phyloP scores from a whole-genome alignment of 2,113 vertebrate genomes.

The Osmerus eperlanus region DNA sequence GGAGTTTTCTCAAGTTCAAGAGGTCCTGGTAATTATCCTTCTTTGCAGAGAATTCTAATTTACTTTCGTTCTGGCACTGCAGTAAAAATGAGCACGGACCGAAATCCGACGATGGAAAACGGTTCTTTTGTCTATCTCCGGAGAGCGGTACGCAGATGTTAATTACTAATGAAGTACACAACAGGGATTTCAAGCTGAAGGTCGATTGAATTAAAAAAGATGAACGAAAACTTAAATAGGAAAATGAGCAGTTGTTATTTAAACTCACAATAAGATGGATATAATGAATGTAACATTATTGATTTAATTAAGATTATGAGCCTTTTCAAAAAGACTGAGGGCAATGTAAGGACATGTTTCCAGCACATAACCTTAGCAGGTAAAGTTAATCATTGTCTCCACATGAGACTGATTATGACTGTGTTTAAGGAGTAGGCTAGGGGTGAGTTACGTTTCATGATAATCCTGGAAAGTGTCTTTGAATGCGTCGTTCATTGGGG shows the following conservation, averaged over 20 bases:
- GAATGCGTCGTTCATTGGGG: no score
- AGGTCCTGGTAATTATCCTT: constrained; percentile 47
- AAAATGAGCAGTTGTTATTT: constrained; percentile 31
- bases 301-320: constrained; percentile 65
- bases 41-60: constrained; percentile 44
- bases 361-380: constrained; percentile 18
- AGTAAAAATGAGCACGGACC: constrained; percentile 21
- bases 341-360: constrained; percentile 24
- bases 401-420: neutral
- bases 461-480: no score
- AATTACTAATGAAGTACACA: constrained; percentile 64
- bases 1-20: constrained; percentile 48
- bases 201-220: constrained; percentile 48
- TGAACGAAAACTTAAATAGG: constrained; percentile 33
- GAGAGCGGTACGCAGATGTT: constrained; percentile 56
- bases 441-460: no score
- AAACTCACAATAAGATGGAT: constrained; percentile 50
- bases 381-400: neutral
- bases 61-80: constrained; percentile 28
- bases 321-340: constrained; percentile 8
- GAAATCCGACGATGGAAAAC: constrained; percentile 36
- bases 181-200: constrained; percentile 58
- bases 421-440: neutral
- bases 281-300: constrained; percentile 57
- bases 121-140: constrained; percentile 46